Evolutionary conservation across 2,113 vertebrate genomes (phyloP).

Genomic region (Daboia siamensis): DNA sequence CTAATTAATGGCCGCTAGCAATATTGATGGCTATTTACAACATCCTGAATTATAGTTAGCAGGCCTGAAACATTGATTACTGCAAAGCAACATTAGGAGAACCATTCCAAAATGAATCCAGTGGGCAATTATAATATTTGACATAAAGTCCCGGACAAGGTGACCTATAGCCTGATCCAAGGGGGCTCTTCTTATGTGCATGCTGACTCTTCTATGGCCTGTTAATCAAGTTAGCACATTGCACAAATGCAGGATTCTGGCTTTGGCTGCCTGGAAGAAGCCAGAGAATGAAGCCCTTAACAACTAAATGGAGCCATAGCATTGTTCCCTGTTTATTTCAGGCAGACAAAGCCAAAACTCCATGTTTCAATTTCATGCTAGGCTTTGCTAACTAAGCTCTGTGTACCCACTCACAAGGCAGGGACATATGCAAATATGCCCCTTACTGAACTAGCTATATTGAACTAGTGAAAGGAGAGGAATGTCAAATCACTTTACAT

Average conservation of each 20-base stretch:
- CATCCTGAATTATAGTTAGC: neutral
- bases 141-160: neutral
- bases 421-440: neutral
- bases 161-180: neutral
- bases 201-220: neutral
- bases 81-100: neutral
- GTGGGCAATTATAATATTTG: neutral
- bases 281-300: neutral
- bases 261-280: neutral
- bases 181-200: neutral
- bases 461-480: neutral
- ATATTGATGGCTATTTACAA: neutral
- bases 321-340: neutral
- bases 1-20: neutral
- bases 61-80: neutral
- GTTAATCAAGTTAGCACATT: neutral
- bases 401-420: neutral
- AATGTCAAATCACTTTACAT: neutral
- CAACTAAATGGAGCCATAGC: neutral
- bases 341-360: neutral
- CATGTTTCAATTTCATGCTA: neutral
- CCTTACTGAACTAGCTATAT: neutral
- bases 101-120: neutral
- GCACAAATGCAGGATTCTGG: neutral
- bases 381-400: neutral